Conservation (phyloP, 2,113 vertebrate species). For the Triplophysa siluroides region DNA sequence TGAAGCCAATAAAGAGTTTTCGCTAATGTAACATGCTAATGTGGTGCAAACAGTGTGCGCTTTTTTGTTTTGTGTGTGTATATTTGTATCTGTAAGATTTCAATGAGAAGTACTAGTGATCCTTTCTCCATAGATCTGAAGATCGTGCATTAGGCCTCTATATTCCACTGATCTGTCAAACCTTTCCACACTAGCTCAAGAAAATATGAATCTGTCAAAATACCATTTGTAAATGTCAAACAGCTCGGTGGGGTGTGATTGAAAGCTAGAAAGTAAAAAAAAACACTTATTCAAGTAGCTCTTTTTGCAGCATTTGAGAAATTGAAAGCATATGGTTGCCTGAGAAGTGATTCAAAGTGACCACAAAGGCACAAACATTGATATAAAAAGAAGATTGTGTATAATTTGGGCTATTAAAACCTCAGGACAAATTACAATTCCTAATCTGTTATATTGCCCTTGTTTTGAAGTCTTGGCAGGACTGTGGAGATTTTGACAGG, state of each 20-base stretch:
- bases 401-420: conserved; percentile 71
- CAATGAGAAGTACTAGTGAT: conserved; percentile 14
- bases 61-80: conserved; percentile 14
- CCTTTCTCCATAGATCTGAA: conserved; percentile 20
- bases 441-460: conserved; percentile 74
- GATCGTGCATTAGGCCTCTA: conserved; percentile 20
- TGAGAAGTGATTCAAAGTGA: conserved; percentile 62
- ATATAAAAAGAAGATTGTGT: conserved; percentile 63
- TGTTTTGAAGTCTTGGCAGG: conserved; percentile 42
- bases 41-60: conserved; percentile 28
- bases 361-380: conserved; percentile 65
- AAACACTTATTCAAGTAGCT: conserved; percentile 62
- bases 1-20: not conserved
- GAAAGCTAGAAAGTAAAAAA: conserved; percentile 63
- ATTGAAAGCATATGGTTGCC: conserved; percentile 72
- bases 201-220: conserved; percentile 66
- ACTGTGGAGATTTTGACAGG: conserved; percentile 30
- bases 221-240: conserved; percentile 71
- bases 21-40: conserved; percentile 45
- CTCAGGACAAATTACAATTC: conserved; percentile 73
- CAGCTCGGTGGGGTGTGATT: conserved; percentile 49
- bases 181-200: conserved; percentile 51
- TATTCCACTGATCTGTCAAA: conserved; percentile 58
- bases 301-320: conserved; percentile 66
- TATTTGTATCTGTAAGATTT: not conserved